phyloP scores from a whole-genome alignment of 53 echinoderm and acorn worm species.

The Astropecten irregularis region DNA sequence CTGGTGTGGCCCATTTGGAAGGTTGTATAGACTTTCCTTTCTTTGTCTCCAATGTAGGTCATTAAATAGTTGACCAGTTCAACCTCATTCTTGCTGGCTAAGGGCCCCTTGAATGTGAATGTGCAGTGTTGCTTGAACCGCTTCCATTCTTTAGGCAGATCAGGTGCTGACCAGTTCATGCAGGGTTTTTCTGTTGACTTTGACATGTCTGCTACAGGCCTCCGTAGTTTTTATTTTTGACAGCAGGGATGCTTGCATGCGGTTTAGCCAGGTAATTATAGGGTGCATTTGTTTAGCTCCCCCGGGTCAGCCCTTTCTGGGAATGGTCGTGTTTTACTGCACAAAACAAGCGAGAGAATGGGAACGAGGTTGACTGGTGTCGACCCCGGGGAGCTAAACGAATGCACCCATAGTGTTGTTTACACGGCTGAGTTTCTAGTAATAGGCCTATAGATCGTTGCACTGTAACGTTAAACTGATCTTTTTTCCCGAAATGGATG shows the following conservation, averaged over 20 bases:
- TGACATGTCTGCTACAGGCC: background rate
- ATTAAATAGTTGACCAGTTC: conserved; percentile 74
- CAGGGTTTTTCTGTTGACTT: background rate
- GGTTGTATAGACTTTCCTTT: conserved; percentile 63
- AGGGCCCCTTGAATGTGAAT: conserved; percentile 59
- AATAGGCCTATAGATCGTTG: background rate
- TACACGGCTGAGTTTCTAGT: too few species aligned
- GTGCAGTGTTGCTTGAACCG: conserved; percentile 60
- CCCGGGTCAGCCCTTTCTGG: too few species aligned
- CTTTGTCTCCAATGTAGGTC: conserved; percentile 76
- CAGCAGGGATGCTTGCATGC: too few species aligned
- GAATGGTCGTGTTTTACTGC: too few species aligned
- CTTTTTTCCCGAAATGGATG: background rate
- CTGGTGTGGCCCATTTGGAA: conserved; percentile 54
- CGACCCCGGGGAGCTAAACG: too few species aligned
- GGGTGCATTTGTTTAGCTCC: too few species aligned
- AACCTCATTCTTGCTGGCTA: conserved; percentile 54
- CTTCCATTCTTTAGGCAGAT: conserved; percentile 43
- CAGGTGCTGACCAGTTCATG: conserved; percentile 23
- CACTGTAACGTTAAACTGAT: background rate
- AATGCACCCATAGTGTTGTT: too few species aligned
- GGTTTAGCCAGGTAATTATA: too few species aligned
- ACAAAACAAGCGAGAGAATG: too few species aligned
- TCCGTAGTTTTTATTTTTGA: background rate
- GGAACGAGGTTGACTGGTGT: too few species aligned